phyloP scores from a whole-genome alignment of 1,140 invertebrate species.

The Drosophila tsacasi region DNA sequence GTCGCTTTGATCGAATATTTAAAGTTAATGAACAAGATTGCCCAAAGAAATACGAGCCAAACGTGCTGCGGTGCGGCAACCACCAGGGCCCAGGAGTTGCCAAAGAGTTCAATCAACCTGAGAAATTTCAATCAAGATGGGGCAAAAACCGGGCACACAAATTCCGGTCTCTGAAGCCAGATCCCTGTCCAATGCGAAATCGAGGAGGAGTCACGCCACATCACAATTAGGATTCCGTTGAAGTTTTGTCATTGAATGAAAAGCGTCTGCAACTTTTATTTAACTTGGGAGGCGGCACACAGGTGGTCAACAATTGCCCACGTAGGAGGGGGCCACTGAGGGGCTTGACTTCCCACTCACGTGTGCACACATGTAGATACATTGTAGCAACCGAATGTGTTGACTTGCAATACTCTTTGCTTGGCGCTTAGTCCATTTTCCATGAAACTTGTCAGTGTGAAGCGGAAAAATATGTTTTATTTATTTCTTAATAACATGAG shows the following conservation, averaged over 20 bases:
- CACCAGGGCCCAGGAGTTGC: slow-evolving; percentile 18
- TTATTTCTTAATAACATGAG: background rate
- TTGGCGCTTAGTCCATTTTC: background rate
- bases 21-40: slow-evolving; percentile 75
- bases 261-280: slow-evolving; percentile 76
- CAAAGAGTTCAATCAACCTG: slow-evolving; percentile 74
- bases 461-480: background rate
- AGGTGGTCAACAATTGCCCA: slow-evolving; percentile 63
- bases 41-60: slow-evolving; percentile 22
- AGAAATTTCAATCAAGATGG: slow-evolving; percentile 74
- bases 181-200: slow-evolving; percentile 7
- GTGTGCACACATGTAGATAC: slow-evolving; percentile 32
- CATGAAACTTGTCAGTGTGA: background rate
- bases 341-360: slow-evolving; percentile 50
- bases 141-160: slow-evolving; percentile 53
- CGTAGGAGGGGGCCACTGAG: background rate
- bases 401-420: slow-evolving; percentile 2
- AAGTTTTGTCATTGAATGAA: slow-evolving; percentile 78
- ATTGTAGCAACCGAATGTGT: slow-evolving; percentile 31
- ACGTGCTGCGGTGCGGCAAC: slow-evolving; percentile 45
- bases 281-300: slow-evolving; percentile 56
- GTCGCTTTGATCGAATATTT: slow-evolving; percentile 77
- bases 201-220: slow-evolving; percentile 61
- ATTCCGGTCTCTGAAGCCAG: slow-evolving; percentile 10
- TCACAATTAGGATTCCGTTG: slow-evolving; percentile 75